Evolutionary conservation across 2,113 vertebrate species (phyloP), one percentile per base, ranked within the genome.

Genomic region (Sylvia atricapilla): DNA sequence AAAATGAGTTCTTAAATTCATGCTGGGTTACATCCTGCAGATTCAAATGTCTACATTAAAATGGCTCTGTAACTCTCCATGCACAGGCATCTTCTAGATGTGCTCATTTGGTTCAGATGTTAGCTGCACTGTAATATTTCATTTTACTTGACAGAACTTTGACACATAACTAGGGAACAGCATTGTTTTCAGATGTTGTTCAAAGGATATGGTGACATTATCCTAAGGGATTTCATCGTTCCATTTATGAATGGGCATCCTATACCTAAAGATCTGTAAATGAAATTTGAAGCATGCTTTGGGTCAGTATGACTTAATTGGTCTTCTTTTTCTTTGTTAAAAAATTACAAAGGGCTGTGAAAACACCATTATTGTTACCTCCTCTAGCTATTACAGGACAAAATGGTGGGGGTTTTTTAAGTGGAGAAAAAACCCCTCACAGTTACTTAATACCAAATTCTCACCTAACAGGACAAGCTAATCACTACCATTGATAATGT

Each of bases 141-240:
- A 23, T 83, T 94, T 94, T 31, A 24, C 67, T 83, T 89, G 79
- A 30, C 37, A 63, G 58, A 77, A 86, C n/a, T 84, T 50, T 60
- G 80, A 76, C 76, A 88, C 6, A 46, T 28, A 66, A 67, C 46
- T 76, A 76, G 44, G 31, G 37, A 77, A 88, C 15, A 18, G 14
- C 41, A 49, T 62, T 96, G 41, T 93, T 97, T 97, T 89, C 60
- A 83, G 80, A 89, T 94, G 53, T 92, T 95, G 37, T 95, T 91
- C 63, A 94, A 93, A 96, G 76, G 72, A 37, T 43, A 66, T 35
- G 44, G 64, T 81, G 35, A 59, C 3, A 27, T 76, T 60, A 62
- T 68, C 44, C 50, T 53, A 52, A 62, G 35, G 11, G 28, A 25
- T 82, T 63, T 50, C 25, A 74, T 92, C 52, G 90, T 94, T 95